Percentiles rank a stretch among this genome's conserved stretches.
These are phyloP conservation scores for Ophonus ardosiacus DNA, from an alignment of 2,888 invertebrate species.

Conservation along the genomic window DNA sequence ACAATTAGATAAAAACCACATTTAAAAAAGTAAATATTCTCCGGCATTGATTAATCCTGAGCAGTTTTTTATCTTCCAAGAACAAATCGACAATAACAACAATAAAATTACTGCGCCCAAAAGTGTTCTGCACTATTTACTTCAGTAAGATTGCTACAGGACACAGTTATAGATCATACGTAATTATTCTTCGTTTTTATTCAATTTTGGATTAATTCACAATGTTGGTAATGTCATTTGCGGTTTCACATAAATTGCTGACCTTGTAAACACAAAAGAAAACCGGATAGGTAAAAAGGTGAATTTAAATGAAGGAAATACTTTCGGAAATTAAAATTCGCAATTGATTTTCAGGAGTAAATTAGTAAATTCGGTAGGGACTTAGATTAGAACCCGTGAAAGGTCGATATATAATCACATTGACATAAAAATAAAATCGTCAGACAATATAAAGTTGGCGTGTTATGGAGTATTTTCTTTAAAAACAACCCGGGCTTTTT, in stretches of 20 bases:
- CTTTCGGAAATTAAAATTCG: background rate
- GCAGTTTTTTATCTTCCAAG: conserved; percentile 30
- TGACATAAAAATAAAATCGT: too few species aligned
- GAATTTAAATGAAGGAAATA: conserved; percentile 28
- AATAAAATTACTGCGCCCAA: conserved; percentile 57
- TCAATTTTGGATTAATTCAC: conserved; percentile 46
- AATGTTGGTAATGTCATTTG: conserved; percentile 43
- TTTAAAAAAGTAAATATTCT: conserved; percentile 1
- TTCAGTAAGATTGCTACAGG: conserved; percentile 44
- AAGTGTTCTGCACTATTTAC: conserved; percentile 59
- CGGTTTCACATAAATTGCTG: conserved; percentile 50
- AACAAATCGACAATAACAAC: conserved; percentile 43
- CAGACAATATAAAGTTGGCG: too few species aligned
- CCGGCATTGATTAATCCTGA: conserved; percentile 14
- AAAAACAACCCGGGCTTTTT: too few species aligned
- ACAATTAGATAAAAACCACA: background rate
- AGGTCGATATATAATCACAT: background rate
- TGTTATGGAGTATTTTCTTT: too few species aligned
- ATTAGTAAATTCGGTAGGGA: background rate
- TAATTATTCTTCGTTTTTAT: conserved; percentile 30
- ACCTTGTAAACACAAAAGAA: conserved; percentile 31
- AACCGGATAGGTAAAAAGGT: conserved; percentile 39
- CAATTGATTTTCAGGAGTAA: background rate
- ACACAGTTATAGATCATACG: conserved; percentile 45
- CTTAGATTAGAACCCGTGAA: background rate